A percentile compares a stretch with the other conserved stretches of the same genome.
Evolutionary conservation across 2,888 invertebrate genomes (phyloP).

Genomic region (Plusia festucae): DNA sequence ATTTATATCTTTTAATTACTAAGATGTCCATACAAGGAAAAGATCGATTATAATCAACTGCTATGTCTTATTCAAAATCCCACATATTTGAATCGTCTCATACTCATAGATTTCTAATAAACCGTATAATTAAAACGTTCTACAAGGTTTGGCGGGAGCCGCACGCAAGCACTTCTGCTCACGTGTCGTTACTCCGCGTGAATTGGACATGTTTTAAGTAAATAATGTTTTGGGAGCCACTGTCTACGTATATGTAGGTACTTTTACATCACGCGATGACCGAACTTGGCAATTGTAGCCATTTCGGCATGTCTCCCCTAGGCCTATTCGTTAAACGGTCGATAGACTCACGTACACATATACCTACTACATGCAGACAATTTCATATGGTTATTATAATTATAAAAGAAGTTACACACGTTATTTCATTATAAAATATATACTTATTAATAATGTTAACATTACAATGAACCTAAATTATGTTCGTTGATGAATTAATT

Average conservation of each 20-base stretch:
- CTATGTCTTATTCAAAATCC: neutral
- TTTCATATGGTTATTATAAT: constrained; percentile 1
- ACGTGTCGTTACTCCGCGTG: neutral
- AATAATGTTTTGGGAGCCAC: neutral
- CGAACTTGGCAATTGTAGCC: constrained; percentile 23
- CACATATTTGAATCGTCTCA: neutral
- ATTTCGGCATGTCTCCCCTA: constrained; percentile 47
- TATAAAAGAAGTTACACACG: constrained; percentile 33
- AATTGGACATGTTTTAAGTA: neutral
- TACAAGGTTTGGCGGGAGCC: neutral
- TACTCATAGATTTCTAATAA: neutral
- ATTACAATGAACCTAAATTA: constrained; percentile 49
- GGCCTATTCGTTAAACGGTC: constrained; percentile 31
- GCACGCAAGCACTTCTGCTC: neutral
- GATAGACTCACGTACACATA: constrained; percentile 7
- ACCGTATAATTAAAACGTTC: neutral
- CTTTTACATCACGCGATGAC: constrained; percentile 31
- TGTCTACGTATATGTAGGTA: no score
- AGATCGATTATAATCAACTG: no score
- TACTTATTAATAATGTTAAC: no score
- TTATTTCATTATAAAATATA: constrained; percentile 34
- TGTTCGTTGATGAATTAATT: constrained; percentile 45
- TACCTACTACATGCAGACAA: neutral
- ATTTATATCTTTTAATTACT: no score
- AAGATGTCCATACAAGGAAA: no score